These are phyloP conservation scores for Pelmatolapia mariae DNA, from an alignment of 2,113 vertebrate species.

Conservation along the genomic window DNA sequence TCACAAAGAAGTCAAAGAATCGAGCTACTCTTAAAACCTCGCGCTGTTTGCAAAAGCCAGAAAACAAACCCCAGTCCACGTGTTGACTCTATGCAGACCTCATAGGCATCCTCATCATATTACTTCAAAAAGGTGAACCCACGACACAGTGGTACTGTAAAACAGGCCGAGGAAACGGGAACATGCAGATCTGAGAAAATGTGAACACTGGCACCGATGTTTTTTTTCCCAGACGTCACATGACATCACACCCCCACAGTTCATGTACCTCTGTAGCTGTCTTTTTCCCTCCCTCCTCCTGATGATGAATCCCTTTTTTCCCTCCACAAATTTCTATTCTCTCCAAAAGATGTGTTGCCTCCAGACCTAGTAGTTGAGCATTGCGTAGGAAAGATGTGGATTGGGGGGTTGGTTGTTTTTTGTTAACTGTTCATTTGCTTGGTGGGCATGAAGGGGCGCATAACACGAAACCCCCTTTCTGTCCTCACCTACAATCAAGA, in stretches of 20 bases:
- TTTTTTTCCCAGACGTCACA: slow-evolving; percentile 25
- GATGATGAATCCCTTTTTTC: neutral
- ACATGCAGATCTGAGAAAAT: neutral
- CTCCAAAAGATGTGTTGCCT: neutral
- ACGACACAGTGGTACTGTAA: neutral
- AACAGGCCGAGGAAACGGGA: neutral
- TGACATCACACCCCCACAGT: neutral
- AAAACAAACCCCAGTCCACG: slow-evolving; percentile 30
- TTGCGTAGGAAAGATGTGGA: neutral
- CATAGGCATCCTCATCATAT: slow-evolving; percentile 12
- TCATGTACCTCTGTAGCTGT: neutral
- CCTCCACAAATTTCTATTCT: neutral
- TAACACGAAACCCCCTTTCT: slow-evolving; percentile 16
- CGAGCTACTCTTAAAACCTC: slow-evolving; percentile 28
- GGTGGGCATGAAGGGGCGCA: slow-evolving; percentile 1
- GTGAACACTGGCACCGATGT: slow-evolving; percentile 1
- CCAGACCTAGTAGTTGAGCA: neutral
- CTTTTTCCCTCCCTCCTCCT: neutral
- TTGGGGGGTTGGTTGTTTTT: neutral
- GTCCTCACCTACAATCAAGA: slow-evolving; percentile 11
- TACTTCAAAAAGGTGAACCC: neutral
- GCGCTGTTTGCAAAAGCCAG: slow-evolving; percentile 18
- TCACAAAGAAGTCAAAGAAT: slow-evolving; percentile 11
- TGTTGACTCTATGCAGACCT: slow-evolving; percentile 68
- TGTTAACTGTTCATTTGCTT: neutral